Evolutionary conservation across 2,888 invertebrate genomes (phyloP).

Genomic region (Leistus spinibarbis): DNA sequence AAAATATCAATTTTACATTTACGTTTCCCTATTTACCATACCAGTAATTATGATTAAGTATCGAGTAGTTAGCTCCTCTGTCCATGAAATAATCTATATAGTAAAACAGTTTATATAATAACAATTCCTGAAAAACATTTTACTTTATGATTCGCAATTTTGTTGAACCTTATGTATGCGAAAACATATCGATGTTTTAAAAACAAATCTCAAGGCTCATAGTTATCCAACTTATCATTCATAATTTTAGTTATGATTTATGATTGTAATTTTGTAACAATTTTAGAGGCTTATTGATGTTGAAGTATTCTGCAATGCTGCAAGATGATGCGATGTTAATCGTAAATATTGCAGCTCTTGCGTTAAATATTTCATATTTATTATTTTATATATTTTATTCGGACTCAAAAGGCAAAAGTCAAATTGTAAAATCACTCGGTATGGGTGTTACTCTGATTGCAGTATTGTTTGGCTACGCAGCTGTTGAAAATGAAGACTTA

Average conservation of each 20-base stretch:
- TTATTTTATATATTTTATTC: conserved; percentile 68
- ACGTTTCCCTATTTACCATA: too few relatives aligned
- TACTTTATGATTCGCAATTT: too few relatives aligned
- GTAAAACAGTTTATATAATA: too few relatives aligned
- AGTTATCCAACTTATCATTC: not conserved
- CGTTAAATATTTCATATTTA: conserved; percentile 71
- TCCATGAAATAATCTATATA: too few relatives aligned
- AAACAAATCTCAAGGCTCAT: too few relatives aligned
- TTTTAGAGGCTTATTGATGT: conserved; percentile 73
- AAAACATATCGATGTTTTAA: too few relatives aligned
- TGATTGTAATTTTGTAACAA: conserved; percentile 21
- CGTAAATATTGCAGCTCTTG: conserved; percentile 77
- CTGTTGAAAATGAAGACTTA: conserved; percentile 67
- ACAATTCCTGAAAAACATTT: too few relatives aligned
- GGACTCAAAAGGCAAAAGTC: conserved; percentile 59
- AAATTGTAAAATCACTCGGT: conserved; percentile 64
- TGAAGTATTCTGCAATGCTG: conserved; percentile 77
- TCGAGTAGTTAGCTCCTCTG: too few relatives aligned
- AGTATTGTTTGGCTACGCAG: conserved; percentile 67
- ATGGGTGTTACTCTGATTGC: conserved; percentile 64
- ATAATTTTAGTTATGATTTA: not conserved
- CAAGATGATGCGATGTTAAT: conserved; percentile 77
- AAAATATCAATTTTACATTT: too few relatives aligned
- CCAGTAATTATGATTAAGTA: too few relatives aligned
- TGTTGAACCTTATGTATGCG: too few relatives aligned